Base-by-base conservation (phyloP, 2,888 invertebrate species). In the Eupithecia exiguata region DNA sequence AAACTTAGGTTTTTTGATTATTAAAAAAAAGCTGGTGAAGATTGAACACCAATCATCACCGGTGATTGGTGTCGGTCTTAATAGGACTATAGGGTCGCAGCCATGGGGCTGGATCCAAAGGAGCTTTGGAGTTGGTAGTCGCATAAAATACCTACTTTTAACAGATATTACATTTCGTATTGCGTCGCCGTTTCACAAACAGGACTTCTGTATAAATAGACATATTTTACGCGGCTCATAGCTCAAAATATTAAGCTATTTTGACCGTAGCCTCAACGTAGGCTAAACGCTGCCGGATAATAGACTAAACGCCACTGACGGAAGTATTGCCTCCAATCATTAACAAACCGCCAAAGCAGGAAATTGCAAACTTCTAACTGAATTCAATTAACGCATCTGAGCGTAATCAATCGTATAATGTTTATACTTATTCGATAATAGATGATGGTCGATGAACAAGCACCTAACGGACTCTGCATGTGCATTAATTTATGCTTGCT, bases 371-470 rank as follows among this genome's bases (percentile, higher is more conserved):
- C 5, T 30, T 36, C 30, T 46, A 36, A 69, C 14, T 21, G 21
- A n/a, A 61, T 69, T 25, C 25, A 68, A 72, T 73, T n/a, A 70
- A 68, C 70, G 38, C 63, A 70, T 73, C 46, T 66, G 70, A 30
- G 18, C 14, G 14, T 49, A 66, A 43, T 66, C 53, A 21, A 65
- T 69, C 69, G 68, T 70, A 68, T 61, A 68, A 69, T 21, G 1
- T 53, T 21, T 36, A 62, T 40, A 62, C 38, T 14, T 25, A 66
- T 66, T 38, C 38, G 66, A 66, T 65, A 36, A 38, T 43, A 40
- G 7, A 38, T 40, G 38, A 66, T 58, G 25, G 21, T 58, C 25
- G 12, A 58, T 5, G 53, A 58, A 25, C 58, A 58, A 58, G 58
- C 58, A 58, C 25, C 25, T 58, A 25, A 58, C 25, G 58, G 14